phyloP scores from a whole-genome alignment of 2,113 vertebrate species.

The Sapajus apella region DNA sequence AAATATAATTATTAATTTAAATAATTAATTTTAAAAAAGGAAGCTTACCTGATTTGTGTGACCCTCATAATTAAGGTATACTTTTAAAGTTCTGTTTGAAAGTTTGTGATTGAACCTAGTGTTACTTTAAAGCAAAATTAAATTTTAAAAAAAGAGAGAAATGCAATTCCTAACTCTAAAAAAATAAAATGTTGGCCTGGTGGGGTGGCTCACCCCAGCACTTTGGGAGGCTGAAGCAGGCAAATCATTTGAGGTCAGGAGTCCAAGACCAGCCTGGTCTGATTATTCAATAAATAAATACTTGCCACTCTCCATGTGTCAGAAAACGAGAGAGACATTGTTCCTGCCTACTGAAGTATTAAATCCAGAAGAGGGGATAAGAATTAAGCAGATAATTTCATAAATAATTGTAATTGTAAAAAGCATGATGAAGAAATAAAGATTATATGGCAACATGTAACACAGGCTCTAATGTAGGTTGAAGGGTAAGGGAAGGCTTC shows the following conservation, averaged over 20 bases:
- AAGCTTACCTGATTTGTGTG: background rate
- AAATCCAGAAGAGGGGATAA: background rate
- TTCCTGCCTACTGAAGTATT: background rate
- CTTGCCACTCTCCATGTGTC: background rate
- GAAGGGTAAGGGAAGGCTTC: background rate
- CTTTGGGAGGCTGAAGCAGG: too few relatives aligned
- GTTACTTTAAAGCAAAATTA: background rate
- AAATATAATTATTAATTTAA: background rate
- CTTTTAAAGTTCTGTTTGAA: background rate
- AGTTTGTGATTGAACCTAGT: background rate
- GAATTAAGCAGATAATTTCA: background rate
- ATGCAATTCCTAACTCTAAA: background rate
- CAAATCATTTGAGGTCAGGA: too few relatives aligned
- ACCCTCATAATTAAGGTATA: background rate
- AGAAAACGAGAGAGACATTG: background rate
- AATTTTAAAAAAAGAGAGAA: background rate
- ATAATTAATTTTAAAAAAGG: background rate
- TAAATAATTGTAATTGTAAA: background rate
- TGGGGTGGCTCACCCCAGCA: too few relatives aligned
- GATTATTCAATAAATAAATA: background rate
- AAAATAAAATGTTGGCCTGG: background rate
- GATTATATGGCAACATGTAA: background rate
- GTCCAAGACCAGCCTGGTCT: background rate
- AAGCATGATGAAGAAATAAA: slow-evolving; percentile 7
- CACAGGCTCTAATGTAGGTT: background rate